phyloP scores from a whole-genome alignment of 2,888 invertebrate species.

The Rhorus exstirpatorius region DNA sequence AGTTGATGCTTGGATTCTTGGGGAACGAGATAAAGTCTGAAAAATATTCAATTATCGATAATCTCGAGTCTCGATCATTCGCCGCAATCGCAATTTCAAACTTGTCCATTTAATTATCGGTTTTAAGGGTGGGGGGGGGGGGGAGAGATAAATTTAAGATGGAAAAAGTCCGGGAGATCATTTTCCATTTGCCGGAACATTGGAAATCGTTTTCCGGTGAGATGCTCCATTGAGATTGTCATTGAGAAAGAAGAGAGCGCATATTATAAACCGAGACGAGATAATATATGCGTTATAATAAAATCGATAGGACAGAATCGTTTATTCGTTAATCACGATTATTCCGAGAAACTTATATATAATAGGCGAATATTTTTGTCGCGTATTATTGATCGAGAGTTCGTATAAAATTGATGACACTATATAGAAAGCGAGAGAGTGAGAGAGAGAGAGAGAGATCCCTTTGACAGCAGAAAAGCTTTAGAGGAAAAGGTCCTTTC shows the following conservation, averaged over 20 bases:
- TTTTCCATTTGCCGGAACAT: slow-evolving; percentile 57
- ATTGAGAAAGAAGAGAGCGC: slow-evolving; percentile 4
- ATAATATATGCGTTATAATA: neutral
- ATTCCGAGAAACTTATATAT: slow-evolving; percentile 32
- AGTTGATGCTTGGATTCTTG: too few species aligned
- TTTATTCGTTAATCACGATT: slow-evolving; percentile 38
- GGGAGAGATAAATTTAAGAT: neutral
- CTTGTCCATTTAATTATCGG: slow-evolving; percentile 62
- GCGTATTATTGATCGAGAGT: slow-evolving; percentile 57
- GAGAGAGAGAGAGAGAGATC: slow-evolving; percentile 14
- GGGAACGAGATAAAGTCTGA: neutral
- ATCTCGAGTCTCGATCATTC: slow-evolving; percentile 3
- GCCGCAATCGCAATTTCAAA: slow-evolving; percentile 30
- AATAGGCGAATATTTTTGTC: slow-evolving; percentile 51
- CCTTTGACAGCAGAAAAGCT: slow-evolving; percentile 27
- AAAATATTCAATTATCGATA: neutral
- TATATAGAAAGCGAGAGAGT: neutral
- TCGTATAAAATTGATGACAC: slow-evolving; percentile 58
- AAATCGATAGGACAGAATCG: neutral
- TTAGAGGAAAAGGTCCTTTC: slow-evolving; percentile 7
- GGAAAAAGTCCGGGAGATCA: slow-evolving; percentile 46
- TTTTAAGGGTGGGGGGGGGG: slow-evolving; percentile 8
- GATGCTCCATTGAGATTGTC: slow-evolving; percentile 33
- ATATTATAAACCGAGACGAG: neutral
- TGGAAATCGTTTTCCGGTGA: slow-evolving; percentile 53